A percentile compares a stretch with the other conserved stretches of the same genome.
Evolutionary conservation across 2,888 invertebrate species (phyloP).

Genomic region (Petrolisthes manimaculis): DNA sequence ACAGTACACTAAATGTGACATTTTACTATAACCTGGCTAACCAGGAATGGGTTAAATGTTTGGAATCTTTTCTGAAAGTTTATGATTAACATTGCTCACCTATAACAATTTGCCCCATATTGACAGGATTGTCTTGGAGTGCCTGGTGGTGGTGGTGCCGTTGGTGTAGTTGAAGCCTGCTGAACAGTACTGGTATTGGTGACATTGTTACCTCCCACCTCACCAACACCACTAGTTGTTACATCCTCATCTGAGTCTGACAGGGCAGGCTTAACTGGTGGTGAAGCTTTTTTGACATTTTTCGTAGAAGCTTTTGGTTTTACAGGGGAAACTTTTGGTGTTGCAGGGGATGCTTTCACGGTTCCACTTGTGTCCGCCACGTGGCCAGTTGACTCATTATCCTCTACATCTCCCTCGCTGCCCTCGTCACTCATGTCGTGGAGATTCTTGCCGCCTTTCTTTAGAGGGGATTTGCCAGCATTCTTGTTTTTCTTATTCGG

Average conservation of each 20-base stretch:
- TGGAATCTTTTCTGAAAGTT: too few relatives aligned
- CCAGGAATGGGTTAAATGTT: too few relatives aligned
- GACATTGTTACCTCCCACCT: neutral
- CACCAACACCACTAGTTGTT: neutral
- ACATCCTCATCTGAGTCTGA: too few relatives aligned
- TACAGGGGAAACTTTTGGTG: too few relatives aligned
- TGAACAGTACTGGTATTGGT: neutral
- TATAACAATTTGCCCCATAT: slow-evolving; percentile 52
- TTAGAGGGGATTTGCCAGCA: slow-evolving; percentile 13
- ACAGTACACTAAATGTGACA: too few relatives aligned
- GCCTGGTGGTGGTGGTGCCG: neutral
- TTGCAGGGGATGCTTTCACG: too few relatives aligned
- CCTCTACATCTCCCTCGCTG: slow-evolving; percentile 12
- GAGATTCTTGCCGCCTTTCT: neutral
- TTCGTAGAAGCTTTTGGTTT: too few relatives aligned
- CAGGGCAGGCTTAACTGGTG: too few relatives aligned
- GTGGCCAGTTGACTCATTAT: neutral
- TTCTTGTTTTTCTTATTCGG: slow-evolving; percentile 14
- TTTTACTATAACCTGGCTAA: too few relatives aligned
- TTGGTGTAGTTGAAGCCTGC: neutral
- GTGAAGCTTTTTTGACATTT: too few relatives aligned
- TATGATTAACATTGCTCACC: slow-evolving; percentile 12
- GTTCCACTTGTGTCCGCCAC: neutral
- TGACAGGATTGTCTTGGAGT: slow-evolving; percentile 40
- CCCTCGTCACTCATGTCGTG: slow-evolving; percentile 38